Conservation (phyloP, 2,797 vertebrate genomes). For the Aphelocoma californica region DNA sequence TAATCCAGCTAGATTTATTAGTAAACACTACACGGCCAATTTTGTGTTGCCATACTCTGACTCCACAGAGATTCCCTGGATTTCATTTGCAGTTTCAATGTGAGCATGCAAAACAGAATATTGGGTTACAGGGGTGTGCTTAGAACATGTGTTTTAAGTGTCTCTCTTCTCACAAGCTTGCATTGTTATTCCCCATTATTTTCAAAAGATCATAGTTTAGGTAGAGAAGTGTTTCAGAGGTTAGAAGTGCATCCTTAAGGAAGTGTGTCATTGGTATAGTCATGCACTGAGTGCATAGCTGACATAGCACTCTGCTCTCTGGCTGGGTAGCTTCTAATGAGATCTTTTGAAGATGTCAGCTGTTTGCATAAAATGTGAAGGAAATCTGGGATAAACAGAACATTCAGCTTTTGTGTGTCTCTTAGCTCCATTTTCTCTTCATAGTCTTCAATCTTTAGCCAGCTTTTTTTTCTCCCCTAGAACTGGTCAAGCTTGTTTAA, state of each 20-base stretch:
- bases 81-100: not conserved
- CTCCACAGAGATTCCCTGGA: not conserved
- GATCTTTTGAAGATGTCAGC: not conserved
- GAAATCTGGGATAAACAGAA: slow-evolving; percentile 4
- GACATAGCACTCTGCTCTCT: not conserved
- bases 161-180: not conserved
- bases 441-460: not conserved
- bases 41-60: not conserved
- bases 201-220: not conserved
- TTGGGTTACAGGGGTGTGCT: not conserved
- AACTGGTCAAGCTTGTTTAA: not conserved
- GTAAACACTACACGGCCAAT: not conserved
- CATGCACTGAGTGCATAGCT: not conserved
- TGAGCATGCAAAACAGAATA: not conserved
- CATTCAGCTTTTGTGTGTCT: not conserved
- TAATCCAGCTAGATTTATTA: not conserved
- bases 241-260: not conserved
- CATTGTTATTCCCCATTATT: not conserved
- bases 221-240: not conserved
- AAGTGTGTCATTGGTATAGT: not conserved
- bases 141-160: not conserved
- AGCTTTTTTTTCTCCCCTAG: not conserved
- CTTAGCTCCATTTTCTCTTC: not conserved
- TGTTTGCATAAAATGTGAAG: not conserved
- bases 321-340: not conserved